A percentile compares a stretch with the other conserved stretches of the same genome.
Conservation (phyloP, 1,140 invertebrate species). For the Ceratoteleas bidentatus region DNA sequence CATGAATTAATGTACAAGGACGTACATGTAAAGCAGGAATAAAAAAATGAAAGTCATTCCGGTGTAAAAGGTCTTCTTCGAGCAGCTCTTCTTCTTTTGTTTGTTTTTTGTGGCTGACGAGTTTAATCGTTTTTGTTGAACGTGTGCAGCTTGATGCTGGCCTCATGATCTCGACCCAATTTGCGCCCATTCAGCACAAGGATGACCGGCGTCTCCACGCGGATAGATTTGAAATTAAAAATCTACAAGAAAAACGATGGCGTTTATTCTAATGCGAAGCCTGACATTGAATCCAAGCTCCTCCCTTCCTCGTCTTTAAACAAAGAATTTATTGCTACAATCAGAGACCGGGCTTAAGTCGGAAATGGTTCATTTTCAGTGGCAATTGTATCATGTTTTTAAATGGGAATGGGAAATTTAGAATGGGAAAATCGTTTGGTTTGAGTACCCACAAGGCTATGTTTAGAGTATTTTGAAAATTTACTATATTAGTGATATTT, state of each 20-base stretch:
- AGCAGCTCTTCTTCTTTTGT: conserved; percentile 9
- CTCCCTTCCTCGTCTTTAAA: not conserved
- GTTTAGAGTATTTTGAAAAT: no score
- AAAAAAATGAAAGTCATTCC: conserved; percentile 3
- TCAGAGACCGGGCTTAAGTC: no score
- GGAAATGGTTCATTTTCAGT: no score
- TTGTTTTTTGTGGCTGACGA: not conserved
- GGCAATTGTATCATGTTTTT: no score
- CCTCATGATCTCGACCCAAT: conserved; percentile 86
- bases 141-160: conserved; percentile 81
- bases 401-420: no score
- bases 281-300: not conserved
- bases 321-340: not conserved
- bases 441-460: no score
- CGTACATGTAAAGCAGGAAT: conserved; percentile 7
- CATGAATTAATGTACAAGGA: conserved; percentile 34
- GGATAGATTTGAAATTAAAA: conserved; percentile 87
- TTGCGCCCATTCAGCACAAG: conserved; percentile 90
- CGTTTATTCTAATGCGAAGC: not conserved
- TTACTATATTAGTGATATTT: no score
- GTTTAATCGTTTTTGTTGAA: conserved; percentile 77
- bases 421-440: no score
- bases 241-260: conserved; percentile 81
- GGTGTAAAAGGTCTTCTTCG: conserved; percentile 19
- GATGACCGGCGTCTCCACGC: conserved; percentile 88